Evolutionary conservation across 2,113 vertebrate genomes (phyloP), one percentile per base, ranked within the genome.

Genomic region (Verasper variegatus): DNA sequence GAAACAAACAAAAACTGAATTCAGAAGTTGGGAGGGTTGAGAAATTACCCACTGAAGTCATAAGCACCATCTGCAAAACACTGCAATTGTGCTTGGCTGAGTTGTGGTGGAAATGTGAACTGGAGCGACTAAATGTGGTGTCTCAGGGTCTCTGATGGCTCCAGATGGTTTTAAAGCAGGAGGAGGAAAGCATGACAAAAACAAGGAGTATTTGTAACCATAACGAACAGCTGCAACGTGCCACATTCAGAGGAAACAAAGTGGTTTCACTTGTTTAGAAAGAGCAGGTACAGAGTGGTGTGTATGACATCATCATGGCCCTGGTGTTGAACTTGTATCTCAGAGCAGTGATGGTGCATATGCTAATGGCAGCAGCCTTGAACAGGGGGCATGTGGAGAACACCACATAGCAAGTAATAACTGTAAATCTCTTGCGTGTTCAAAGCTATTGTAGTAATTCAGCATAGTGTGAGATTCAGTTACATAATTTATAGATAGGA

Each of bases 151-250:
- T 70, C n/a, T 26, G n/a, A 63, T 54, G 58, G 20, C 11, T 76
- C 58, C 75, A 68, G 71, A 83, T 83, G 71, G 73, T 23, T 74
- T 51, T 35, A 66, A 70, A 61, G 21, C 35, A 71, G 2, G 3
- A 23, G 15, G 21, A 61, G 27, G 59, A 51, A 57, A 62, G 45
- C 24, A 10, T n/a, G 55, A 80, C 52, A 68, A 35, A 72, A 64
- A 66, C 67, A 74, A 0, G 17, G 27, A 14, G 15, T 49, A 55
- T 84, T 56, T 56, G 24, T 14, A 54, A 56, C 45, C 6, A 20
- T 11, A 31, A 58, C 4, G 12, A 78, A 69, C 63, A 68, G 59
- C 68, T 69, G 35, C 1, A 80, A 14, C 23, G 35, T 62, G 26
- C 61, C 37, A 45, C 37, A 47, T 47, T 20, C 63, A 40, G 2